Evolutionary conservation across 2,797 vertebrate genomes (phyloP).

Genomic region (Discoglossus pictus): DNA sequence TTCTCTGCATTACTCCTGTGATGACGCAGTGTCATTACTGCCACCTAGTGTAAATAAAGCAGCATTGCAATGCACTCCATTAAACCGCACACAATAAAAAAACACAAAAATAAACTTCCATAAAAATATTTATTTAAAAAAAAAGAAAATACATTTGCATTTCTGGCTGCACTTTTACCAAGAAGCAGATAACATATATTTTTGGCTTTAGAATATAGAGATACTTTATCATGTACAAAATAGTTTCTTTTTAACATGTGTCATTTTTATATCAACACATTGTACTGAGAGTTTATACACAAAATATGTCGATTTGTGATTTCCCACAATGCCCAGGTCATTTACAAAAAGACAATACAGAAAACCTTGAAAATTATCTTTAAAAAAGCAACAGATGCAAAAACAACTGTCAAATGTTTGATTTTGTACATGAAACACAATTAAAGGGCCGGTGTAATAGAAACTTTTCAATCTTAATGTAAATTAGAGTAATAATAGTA

Average conservation of each 20-base stretch:
- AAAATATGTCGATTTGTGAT: constrained; percentile 61
- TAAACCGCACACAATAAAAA: too few relatives aligned
- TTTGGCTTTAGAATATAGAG: constrained; percentile 27
- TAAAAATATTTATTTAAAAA: constrained; percentile 84
- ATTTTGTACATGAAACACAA: not conserved
- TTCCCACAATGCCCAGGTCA: not conserved
- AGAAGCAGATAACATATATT: constrained; percentile 61
- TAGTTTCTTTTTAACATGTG: constrained; percentile 64
- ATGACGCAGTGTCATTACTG: too few relatives aligned
- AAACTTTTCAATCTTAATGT: too few relatives aligned
- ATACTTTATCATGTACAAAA: constrained; percentile 45
- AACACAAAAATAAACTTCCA: constrained; percentile 55
- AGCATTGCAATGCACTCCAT: too few relatives aligned
- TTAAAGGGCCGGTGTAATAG: too few relatives aligned
- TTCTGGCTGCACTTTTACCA: constrained; percentile 69
- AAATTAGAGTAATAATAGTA: too few relatives aligned
- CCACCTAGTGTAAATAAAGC: too few relatives aligned
- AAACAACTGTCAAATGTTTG: not conserved
- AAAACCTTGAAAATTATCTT: not conserved
- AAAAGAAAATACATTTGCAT: constrained; percentile 72
- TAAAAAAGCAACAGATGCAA: constrained; percentile 1
- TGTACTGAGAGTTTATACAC: constrained; percentile 66
- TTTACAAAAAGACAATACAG: constrained; percentile 13
- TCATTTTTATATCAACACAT: constrained; percentile 68
- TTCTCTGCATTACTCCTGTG: too few relatives aligned